Conservation (phyloP, 2,797 vertebrate species). For the Pseudochirops cupreus region DNA sequence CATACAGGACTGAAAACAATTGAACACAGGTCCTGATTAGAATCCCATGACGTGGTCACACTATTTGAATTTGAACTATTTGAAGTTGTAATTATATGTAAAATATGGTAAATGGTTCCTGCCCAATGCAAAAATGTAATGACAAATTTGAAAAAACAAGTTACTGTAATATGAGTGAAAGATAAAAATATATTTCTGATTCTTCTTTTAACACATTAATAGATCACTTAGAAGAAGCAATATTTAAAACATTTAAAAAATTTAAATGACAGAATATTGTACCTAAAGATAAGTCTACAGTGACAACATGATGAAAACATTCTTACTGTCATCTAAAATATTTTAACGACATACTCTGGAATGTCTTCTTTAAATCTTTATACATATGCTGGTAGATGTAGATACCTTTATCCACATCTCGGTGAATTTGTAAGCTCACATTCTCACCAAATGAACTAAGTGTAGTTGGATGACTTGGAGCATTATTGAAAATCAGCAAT, state of each 20-base stretch:
- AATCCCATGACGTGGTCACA: not conserved
- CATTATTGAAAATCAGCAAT: not conserved
- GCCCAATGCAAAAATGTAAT: not conserved
- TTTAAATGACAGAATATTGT: not conserved
- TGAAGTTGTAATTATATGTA: not conserved
- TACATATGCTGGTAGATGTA: not conserved
- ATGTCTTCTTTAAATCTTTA: not conserved
- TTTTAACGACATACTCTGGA: not conserved
- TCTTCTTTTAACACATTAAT: not conserved
- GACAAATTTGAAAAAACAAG: slow-evolving; percentile 20
- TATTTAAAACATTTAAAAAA: not conserved
- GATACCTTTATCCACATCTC: not conserved
- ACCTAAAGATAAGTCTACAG: not conserved
- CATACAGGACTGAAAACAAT: not conserved
- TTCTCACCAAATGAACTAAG: not conserved
- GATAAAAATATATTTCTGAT: not conserved
- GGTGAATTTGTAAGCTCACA: not conserved
- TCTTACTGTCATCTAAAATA: not conserved
- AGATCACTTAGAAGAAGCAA: no score
- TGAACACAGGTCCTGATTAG: not conserved
- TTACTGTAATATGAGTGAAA: not conserved
- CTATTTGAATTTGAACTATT: not conserved
- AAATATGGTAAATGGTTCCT: not conserved
- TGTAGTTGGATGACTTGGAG: not conserved
- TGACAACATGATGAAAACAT: not conserved